Percentiles rank a stretch among this genome's conserved stretches.
Evolutionary conservation across 2,113 vertebrate genomes (phyloP).

Genomic region (Taxidea taxus): DNA sequence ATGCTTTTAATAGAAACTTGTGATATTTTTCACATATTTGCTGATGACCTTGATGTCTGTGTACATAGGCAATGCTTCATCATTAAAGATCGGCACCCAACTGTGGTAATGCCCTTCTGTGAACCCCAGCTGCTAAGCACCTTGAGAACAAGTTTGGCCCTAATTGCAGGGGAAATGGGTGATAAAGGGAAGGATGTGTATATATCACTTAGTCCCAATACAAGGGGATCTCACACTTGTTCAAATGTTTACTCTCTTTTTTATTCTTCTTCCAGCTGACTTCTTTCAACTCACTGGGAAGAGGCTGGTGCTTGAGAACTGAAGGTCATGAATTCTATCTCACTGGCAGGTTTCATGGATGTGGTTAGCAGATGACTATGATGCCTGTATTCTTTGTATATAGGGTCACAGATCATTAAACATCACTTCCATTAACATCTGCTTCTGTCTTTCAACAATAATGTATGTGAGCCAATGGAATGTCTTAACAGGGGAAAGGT

Average conservation of each 20-base stretch:
- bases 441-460: constrained; percentile 72
- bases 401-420: constrained; percentile 73
- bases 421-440: constrained; percentile 75
- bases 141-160: constrained; percentile 37
- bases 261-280: constrained; percentile 63
- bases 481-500: constrained; percentile 55
- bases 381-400: constrained; percentile 70
- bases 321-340: constrained; percentile 64
- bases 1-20: constrained; percentile 38
- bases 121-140: constrained; percentile 56
- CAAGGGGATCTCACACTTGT: constrained; percentile 59
- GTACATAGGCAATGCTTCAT: constrained; percentile 34
- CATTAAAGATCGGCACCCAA: constrained; percentile 64
- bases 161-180: constrained; percentile 46
- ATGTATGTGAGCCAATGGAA: constrained; percentile 55
- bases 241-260: constrained; percentile 73
- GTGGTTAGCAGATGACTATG: constrained; percentile 73
- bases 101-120: constrained; percentile 59
- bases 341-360: constrained; percentile 58
- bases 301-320: constrained; percentile 49
- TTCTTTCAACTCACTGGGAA: constrained; percentile 62
- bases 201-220: constrained; percentile 44
- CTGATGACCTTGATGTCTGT: constrained; percentile 68
- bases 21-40: constrained; percentile 67
- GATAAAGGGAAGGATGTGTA: not conserved